Percentiles rank a stretch among this genome's conserved stretches.
Conservation (phyloP, 30 jellyfish, hydroid and myxozoan species). For the Turritopsis rubra region DNA sequence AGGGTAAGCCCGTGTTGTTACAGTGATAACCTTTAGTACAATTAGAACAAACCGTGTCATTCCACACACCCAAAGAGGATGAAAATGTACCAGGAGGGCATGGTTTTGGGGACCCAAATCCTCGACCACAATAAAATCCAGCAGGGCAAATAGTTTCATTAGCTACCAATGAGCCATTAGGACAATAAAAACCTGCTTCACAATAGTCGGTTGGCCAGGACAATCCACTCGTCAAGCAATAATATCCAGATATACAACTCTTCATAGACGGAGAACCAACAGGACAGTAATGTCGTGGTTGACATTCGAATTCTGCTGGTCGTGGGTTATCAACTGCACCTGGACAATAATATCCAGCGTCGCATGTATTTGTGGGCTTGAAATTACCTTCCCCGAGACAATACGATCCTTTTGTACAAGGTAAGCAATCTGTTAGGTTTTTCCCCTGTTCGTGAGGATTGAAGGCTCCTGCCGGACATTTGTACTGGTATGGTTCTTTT, state of each 20-base stretch:
- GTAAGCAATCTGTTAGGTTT: slow-evolving; percentile 53
- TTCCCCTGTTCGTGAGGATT: slow-evolving; percentile 46
- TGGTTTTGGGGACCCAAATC: slow-evolving; percentile 49
- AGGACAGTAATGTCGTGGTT: slow-evolving; percentile 76
- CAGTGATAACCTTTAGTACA: slow-evolving; percentile 87
- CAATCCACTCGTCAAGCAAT: slow-evolving; percentile 53
- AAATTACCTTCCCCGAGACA: slow-evolving; percentile 85
- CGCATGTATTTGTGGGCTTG: slow-evolving; percentile 69
- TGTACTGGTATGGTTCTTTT: slow-evolving; percentile 53
- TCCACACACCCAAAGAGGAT: slow-evolving; percentile 47
- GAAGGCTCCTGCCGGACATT: slow-evolving; percentile 86
- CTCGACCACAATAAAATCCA: slow-evolving; percentile 74
- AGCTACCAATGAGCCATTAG: slow-evolving; percentile 61
- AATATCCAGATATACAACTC: slow-evolving; percentile 70
- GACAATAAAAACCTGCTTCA: slow-evolving; percentile 88
- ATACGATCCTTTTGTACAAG: slow-evolving; percentile 73
- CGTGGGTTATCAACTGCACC: slow-evolving; percentile 31
- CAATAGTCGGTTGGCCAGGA: slow-evolving; percentile 69
- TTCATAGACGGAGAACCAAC: slow-evolving; percentile 71
- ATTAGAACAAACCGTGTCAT: slow-evolving; percentile 46
- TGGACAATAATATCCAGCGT: slow-evolving; percentile 91
- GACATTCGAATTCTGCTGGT: slow-evolving; percentile 50
- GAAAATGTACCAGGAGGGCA: slow-evolving; percentile 79
- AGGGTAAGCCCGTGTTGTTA: slow-evolving; percentile 60
- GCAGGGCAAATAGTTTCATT: slow-evolving; percentile 57